Evolutionary conservation across 2,113 vertebrate species (phyloP), one percentile per base, ranked within the genome.

Genomic region (Cathartes aura): DNA sequence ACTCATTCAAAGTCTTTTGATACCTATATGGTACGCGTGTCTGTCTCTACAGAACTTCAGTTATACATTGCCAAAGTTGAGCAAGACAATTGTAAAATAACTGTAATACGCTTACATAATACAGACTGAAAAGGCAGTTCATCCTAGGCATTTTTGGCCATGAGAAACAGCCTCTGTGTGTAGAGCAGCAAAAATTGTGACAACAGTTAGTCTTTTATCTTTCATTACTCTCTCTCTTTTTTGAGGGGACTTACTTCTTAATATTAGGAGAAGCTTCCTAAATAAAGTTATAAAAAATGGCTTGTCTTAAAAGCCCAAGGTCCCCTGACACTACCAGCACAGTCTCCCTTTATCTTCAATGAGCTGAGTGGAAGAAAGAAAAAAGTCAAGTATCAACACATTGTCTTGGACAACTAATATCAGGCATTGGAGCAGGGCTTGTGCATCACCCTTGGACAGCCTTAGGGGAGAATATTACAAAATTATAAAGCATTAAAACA

Each of bases 401-500:
- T 87, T 91, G 76, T 94, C 76, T 94, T 97, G 73, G 56, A 62
- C 74, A 95, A 55, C 80, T 88, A 59, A 64, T 45, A 95, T 81
- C 62, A 84, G 70, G 5, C 47, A 75, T 52, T 76, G 73, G 55
- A 93, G 60, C 8, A 79, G 53, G 17, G 34, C 38, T 95, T 85
- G 72, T 88, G 48, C 27, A 74, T 87, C 62, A 71, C 45, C 40
- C 45, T 87, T 93, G 53, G 78, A 94, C 45, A 87, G 40, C 90
- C 87, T 79, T 70, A 81, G 73, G 90, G 89, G 38, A 89, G 29
- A 90, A 70, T 56, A 86, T 90, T 95, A 76, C 29, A 72, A 96
- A 96, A 90, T 91, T 88, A 94, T 76, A 84, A 90, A 90, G 47
- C 74, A 80, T 82, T 95, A 96, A 92, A 87, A 86, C 71, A 95